These are phyloP conservation scores for Polydrusus pterygomalis DNA, from an alignment of 2,888 invertebrate species.

Conservation along the genomic window DNA sequence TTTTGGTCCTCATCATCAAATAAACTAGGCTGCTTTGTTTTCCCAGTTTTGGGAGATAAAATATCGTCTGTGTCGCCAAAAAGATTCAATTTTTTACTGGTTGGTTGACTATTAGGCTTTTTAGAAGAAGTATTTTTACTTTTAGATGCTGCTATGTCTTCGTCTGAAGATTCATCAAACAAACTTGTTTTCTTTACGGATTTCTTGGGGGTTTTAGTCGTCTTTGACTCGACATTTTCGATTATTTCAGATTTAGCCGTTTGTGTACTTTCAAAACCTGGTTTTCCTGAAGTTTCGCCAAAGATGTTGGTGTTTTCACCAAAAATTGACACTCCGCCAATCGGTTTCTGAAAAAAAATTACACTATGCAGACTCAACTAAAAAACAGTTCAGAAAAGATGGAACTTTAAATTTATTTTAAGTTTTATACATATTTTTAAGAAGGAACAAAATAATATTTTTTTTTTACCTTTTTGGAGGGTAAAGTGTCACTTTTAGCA, in stretches of 20 bases:
- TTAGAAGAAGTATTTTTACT: background rate
- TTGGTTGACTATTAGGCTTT: background rate
- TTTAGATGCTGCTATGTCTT: slow-evolving; percentile 22
- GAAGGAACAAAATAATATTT: too few relatives aligned
- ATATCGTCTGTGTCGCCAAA: slow-evolving; percentile 40
- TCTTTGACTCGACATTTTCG: slow-evolving; percentile 10
- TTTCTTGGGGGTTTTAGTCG: background rate
- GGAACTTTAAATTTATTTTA: background rate
- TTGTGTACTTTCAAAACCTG: slow-evolving; percentile 15
- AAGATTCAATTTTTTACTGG: slow-evolving; percentile 20
- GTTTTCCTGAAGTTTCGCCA: slow-evolving; percentile 16
- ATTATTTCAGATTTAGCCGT: background rate
- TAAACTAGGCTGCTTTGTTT: slow-evolving; percentile 60
- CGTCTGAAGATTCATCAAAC: slow-evolving; percentile 49
- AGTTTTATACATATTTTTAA: background rate
- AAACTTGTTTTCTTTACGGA: slow-evolving; percentile 35
- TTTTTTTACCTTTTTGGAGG: slow-evolving; percentile 57
- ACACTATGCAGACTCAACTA: background rate
- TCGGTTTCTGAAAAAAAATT: slow-evolving; percentile 74
- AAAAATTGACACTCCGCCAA: slow-evolving; percentile 77
- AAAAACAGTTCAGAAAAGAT: background rate
- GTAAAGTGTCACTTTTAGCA: slow-evolving; percentile 44
- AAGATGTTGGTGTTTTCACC: slow-evolving; percentile 67
- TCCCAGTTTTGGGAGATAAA: slow-evolving; percentile 2
- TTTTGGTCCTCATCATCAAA: slow-evolving; percentile 63